Evolutionary conservation across 2,888 invertebrate species (phyloP).

Genomic region (Acanthoscelides obtectus): DNA sequence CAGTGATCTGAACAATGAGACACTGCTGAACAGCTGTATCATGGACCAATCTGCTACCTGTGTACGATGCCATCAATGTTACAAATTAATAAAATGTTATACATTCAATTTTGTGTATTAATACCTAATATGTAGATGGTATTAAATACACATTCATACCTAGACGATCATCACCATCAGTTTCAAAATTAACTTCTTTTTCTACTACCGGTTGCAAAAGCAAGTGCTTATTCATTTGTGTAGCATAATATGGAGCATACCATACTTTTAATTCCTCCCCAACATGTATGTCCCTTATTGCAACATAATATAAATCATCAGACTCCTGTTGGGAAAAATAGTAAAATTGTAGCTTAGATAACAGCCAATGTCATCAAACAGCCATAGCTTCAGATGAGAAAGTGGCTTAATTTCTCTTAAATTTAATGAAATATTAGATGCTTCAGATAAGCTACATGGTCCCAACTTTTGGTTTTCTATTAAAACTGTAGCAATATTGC

Average conservation of each 20-base stretch:
- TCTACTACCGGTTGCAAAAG: background rate
- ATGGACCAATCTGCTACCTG: no score
- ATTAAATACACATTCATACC: background rate
- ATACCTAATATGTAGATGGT: no score
- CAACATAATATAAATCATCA: slow-evolving; percentile 48
- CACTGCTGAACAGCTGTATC: no score
- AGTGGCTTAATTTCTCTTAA: no score
- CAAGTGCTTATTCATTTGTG: slow-evolving; percentile 43
- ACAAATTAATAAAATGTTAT: no score
- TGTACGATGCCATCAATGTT: no score
- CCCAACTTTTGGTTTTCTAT: no score
- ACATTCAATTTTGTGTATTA: no score
- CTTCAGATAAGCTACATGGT: no score
- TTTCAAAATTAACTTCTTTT: background rate
- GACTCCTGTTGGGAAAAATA: slow-evolving; percentile 36
- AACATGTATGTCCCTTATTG: slow-evolving; percentile 44
- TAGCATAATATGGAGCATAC: slow-evolving; percentile 57
- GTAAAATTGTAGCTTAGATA: slow-evolving; percentile 24
- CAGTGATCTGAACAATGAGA: no score
- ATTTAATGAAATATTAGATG: background rate
- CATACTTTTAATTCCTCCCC: slow-evolving; percentile 55
- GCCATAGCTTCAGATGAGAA: no score
- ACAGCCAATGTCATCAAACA: background rate
- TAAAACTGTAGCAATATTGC: no score
- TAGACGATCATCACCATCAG: background rate